Evolutionary conservation across 2,797 vertebrate species (phyloP), one percentile per base, ranked within the genome.

Genomic region (Orientallactaga sibirica): DNA sequence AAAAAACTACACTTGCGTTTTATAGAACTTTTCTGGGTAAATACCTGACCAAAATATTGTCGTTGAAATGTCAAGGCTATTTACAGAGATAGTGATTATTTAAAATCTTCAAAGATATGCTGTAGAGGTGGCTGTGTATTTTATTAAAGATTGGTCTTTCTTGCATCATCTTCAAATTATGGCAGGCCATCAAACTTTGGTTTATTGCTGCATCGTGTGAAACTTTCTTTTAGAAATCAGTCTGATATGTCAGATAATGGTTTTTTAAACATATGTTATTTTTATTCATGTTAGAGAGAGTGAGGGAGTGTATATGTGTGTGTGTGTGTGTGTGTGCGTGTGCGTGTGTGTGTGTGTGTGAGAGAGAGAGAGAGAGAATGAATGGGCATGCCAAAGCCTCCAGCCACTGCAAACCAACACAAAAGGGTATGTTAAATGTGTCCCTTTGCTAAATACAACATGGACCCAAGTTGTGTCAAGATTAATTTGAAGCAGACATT

Each of bases 401-500:
- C 27, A 24, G 61, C 3, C 9, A 66, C 33, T 24, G 48, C 48
- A 48, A 48, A 48, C 29, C 70, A 71, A 76, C 8, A 78, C 37
- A 71, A 78, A 66, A 68, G 48, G 74, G 55, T 37, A 79, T 20
- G 15, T 27, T 66, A 52, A 22, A 74, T 77, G 25, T 0, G 0
- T n/a, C 79, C 3, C 1, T 88, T 86, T 90, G 48, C 74, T 90
- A 52, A 37, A 78, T 4, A 79, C 15, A 74, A 5, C 0, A 1
- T 91, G 11, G 12, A 25, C 0, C 0, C 55, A 33, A 92, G 71
- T 92, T 79, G 33, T 33, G 52, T 41, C 18, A 77, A 70, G 33
- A 84, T 79, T 73, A 92, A 80, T 48, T 52, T 86, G 41, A 86
- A 94, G 76, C 18, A 67, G 24, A 33, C 9, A 64, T 41, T 91